Evolutionary conservation across 1,140 invertebrate species (phyloP).

Genomic region (Drosophila sturtevanti): DNA sequence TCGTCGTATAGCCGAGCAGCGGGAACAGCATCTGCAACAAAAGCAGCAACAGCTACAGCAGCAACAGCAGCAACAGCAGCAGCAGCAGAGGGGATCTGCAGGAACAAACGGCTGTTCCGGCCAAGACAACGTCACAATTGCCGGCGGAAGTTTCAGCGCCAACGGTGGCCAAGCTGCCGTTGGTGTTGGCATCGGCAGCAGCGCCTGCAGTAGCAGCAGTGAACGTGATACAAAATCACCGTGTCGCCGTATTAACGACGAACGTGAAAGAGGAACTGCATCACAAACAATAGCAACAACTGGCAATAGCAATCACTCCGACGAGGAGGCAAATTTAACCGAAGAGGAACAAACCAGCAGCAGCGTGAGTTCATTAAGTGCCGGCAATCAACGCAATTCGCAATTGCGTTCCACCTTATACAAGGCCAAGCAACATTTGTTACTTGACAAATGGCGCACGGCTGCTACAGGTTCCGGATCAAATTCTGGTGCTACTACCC

Average conservation of each 20-base stretch:
- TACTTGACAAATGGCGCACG: conserved; percentile 83
- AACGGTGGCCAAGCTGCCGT: conserved; percentile 80
- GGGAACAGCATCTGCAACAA: conserved; percentile 51
- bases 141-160: conserved; percentile 80
- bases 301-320: conserved; percentile 33
- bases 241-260: conserved; percentile 21
- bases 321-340: conserved; percentile 59
- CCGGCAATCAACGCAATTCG: conserved; percentile 79
- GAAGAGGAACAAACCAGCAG: conserved; percentile 77
- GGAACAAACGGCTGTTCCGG: conserved; percentile 15
- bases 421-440: conserved; percentile 83
- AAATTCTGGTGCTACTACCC: conserved; percentile 59
- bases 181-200: conserved; percentile 60
- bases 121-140: conserved; percentile 71
- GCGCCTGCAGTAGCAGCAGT: conserved; percentile 58
- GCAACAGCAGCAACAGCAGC: conserved; percentile 27
- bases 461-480: conserved; percentile 66
- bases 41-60: conserved; percentile 42
- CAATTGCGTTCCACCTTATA: conserved; percentile 82
- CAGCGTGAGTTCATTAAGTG: conserved; percentile 77
- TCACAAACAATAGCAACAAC: conserved; percentile 7
- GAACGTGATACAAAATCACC: conserved; percentile 63
- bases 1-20: conserved; percentile 62
- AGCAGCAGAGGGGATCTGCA: conserved; percentile 34
- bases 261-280: conserved; percentile 15